A percentile compares a stretch with the other conserved stretches of the same genome.
Conservation (phyloP, 2,797 vertebrate genomes). For the Parambassis ranga region DNA sequence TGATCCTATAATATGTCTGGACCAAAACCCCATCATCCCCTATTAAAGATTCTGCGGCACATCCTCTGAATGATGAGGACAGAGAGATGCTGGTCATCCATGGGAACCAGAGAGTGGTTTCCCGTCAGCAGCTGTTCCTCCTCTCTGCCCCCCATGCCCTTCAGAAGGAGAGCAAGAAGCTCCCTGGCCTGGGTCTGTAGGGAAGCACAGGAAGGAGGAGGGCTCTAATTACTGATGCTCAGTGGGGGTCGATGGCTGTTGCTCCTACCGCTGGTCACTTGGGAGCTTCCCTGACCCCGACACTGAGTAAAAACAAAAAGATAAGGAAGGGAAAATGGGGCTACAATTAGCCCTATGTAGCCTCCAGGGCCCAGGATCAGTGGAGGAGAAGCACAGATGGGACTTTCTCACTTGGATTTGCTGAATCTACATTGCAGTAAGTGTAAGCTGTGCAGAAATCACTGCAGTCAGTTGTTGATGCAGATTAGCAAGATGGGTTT, state of each 20-base stretch:
- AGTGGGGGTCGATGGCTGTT: constrained; percentile 80
- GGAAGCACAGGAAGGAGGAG: constrained; percentile 27
- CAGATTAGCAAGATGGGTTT: constrained; percentile 19
- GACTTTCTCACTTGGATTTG: constrained; percentile 77
- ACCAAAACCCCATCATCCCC: constrained; percentile 27
- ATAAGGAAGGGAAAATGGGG: constrained; percentile 64
- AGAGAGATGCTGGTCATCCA: constrained; percentile 49
- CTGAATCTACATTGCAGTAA: constrained; percentile 56
- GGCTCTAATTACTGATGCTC: constrained; percentile 79
- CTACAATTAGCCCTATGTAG: constrained; percentile 73
- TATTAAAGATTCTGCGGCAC: constrained; percentile 45
- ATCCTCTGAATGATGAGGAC: constrained; percentile 35
- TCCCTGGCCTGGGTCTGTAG: constrained; percentile 37
- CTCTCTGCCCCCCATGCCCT: constrained; percentile 59
- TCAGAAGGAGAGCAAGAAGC: constrained; percentile 60
- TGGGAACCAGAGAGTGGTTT: constrained; percentile 66
- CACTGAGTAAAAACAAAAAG: constrained; percentile 72
- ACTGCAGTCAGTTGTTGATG: constrained; percentile 35
- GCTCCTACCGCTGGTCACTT: constrained; percentile 77
- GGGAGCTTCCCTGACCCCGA: constrained; percentile 76
- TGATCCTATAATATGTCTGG: constrained; percentile 25
- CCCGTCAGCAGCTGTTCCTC: constrained; percentile 80
- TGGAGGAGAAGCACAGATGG: constrained; percentile 77
- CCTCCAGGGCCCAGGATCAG: constrained; percentile 70
- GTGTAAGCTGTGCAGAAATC: constrained; percentile 45